Conservation (phyloP, 2,797 vertebrate genomes). For the Melanogrammus aeglefinus region DNA sequence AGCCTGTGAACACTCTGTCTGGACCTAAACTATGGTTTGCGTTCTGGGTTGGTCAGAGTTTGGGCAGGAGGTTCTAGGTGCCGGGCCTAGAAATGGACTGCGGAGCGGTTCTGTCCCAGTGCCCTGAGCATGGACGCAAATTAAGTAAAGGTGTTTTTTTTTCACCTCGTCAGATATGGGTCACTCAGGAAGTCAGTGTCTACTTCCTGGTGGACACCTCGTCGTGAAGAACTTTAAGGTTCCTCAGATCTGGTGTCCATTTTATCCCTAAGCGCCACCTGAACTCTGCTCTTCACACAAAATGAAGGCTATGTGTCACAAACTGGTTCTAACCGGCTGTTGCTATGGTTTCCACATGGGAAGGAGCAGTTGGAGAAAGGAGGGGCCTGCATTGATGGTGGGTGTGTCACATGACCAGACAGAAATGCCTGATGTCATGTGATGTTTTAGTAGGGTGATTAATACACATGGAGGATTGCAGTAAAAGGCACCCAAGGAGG, state of each 20-base stretch:
- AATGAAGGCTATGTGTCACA: conserved; percentile 87
- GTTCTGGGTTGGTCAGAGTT: not conserved
- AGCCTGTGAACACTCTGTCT: too few species aligned
- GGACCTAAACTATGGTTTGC: too few species aligned
- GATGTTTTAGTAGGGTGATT: conserved; percentile 73
- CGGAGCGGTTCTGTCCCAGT: not conserved
- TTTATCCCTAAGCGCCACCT: conserved; percentile 80
- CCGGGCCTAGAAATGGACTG: not conserved
- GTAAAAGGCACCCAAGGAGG: conserved; percentile 38
- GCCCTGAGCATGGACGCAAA: not conserved
- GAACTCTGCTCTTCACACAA: conserved; percentile 82
- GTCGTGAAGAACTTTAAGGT: conserved; percentile 68
- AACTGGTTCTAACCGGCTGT: conserved; percentile 88
- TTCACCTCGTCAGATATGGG: conserved; percentile 55
- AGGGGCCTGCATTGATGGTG: conserved; percentile 61
- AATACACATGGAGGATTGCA: conserved; percentile 71
- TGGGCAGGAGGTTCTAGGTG: conserved; percentile 8
- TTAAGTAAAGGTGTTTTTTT: conserved; percentile 36
- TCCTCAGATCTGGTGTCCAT: conserved; percentile 74
- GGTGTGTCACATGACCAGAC: conserved; percentile 81
- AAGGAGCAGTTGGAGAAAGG: conserved; percentile 76
- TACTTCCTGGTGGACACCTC: conserved; percentile 47
- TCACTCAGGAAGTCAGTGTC: conserved; percentile 64
- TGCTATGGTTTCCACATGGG: conserved; percentile 86
- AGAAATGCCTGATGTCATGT: conserved; percentile 84